Conservation (phyloP, 2,888 invertebrate species). For the Thecophora atra region DNA sequence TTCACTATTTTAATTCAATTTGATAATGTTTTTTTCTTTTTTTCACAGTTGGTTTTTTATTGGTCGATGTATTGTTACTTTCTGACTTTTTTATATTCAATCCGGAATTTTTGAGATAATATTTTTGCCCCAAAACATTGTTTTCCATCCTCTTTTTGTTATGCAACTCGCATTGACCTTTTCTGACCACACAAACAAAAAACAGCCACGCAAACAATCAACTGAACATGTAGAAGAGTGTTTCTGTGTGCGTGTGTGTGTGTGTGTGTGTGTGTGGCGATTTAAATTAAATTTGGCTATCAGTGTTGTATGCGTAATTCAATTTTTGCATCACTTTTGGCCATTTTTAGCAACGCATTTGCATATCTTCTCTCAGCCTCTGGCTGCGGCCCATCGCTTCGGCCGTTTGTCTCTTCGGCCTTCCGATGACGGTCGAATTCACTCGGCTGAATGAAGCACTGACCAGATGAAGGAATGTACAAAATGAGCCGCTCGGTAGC, state of each 20-base stretch:
- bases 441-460: too few species aligned
- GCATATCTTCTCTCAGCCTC: not conserved
- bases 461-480: not conserved
- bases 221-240: not conserved
- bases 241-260: conserved; percentile 1
- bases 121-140: not conserved
- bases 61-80: too few species aligned
- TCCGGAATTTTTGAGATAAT: not conserved
- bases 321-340: conserved; percentile 12
- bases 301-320: conserved; percentile 28
- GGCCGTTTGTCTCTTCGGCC: not conserved
- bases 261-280: conserved; percentile 8
- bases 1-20: too few species aligned
- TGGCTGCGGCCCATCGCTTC: not conserved
- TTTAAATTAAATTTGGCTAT: conserved; percentile 30
- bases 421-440: too few species aligned
- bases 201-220: not conserved
- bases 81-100: not conserved
- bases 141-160: not conserved
- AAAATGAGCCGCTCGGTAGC: not conserved
- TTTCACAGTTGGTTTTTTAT: too few species aligned
- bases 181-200: not conserved
- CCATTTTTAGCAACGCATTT: conserved; percentile 18
- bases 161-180: conserved; percentile 2
- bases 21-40: too few species aligned